Evolutionary conservation across 2,888 invertebrate genomes (phyloP).

Genomic region (Agelastica alni): DNA sequence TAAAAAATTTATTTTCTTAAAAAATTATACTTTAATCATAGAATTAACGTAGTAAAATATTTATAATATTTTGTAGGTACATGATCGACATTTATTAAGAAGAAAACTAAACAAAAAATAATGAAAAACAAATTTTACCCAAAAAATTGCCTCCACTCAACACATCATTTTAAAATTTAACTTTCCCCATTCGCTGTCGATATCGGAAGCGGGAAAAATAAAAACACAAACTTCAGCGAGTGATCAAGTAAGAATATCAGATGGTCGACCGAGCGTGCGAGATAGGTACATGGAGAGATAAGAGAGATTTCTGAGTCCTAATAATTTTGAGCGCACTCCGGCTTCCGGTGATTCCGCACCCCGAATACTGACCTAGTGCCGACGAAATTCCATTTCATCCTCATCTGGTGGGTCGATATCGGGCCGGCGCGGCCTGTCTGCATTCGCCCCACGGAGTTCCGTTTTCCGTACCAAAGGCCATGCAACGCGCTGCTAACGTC

Average conservation of each 20-base stretch:
- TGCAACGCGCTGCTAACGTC: constrained; percentile 13
- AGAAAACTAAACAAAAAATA: neutral
- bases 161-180: too few relatives aligned
- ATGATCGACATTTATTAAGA: too few relatives aligned
- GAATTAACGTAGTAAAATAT: too few relatives aligned
- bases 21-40: too few relatives aligned
- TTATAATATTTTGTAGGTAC: too few relatives aligned
- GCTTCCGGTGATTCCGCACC: constrained; percentile 21
- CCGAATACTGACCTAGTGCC: constrained; percentile 26
- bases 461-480: constrained; percentile 4
- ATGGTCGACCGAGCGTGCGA: neutral
- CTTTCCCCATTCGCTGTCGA: too few relatives aligned
- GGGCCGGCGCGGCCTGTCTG: constrained; percentile 21
- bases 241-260: constrained; percentile 3
- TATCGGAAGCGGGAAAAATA: too few relatives aligned
- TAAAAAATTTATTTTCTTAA: too few relatives aligned
- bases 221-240: too few relatives aligned
- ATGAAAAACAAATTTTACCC: neutral
- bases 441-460: neutral
- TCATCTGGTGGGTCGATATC: constrained; percentile 20
- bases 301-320: constrained; percentile 1
- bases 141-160: too few relatives aligned
- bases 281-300: neutral
- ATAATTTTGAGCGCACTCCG: constrained; percentile 1
- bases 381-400: constrained; percentile 23